These are phyloP conservation scores for Apodemus speciosus DNA, from an alignment of 2,113 vertebrate species.

Conservation along the genomic window DNA sequence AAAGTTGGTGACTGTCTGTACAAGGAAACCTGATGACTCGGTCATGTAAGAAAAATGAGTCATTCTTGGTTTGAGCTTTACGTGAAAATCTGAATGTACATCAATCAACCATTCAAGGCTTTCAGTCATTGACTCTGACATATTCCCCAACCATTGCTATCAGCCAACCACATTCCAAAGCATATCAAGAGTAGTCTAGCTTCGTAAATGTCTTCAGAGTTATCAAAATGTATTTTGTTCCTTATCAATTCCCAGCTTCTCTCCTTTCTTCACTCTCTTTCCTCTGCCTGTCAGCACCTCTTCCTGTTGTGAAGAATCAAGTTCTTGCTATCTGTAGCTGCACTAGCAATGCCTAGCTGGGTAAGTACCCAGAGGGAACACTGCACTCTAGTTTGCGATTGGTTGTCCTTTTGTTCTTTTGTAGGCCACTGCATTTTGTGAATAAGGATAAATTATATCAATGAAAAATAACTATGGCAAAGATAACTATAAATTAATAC, in stretches of 20 bases:
- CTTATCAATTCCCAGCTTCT: not conserved
- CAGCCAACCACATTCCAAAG: not conserved
- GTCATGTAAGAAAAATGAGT: not conserved
- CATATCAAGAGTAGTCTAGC: not conserved
- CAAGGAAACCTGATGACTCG: not conserved
- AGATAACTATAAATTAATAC: not conserved
- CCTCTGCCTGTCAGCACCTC: not conserved
- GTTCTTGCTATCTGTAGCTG: not conserved
- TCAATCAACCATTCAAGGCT: not conserved
- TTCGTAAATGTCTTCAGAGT: not conserved
- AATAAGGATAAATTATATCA: not conserved
- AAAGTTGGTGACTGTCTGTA: too few relatives aligned
- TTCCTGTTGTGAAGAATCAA: not conserved
- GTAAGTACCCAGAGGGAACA: not conserved
- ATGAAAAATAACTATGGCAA: not conserved
- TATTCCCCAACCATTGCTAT: not conserved
- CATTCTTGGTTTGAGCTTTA: not conserved
- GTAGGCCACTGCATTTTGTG: not conserved
- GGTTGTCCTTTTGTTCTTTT: not conserved
- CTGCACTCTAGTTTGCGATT: not conserved
- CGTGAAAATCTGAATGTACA: not conserved
- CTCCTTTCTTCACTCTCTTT: not conserved
- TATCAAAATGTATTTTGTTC: conserved; percentile 14
- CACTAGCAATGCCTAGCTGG: not conserved
- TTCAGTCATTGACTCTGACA: not conserved